phyloP scores from a whole-genome alignment of 2,797 vertebrate genomes.

The Anguilla anguilla region DNA sequence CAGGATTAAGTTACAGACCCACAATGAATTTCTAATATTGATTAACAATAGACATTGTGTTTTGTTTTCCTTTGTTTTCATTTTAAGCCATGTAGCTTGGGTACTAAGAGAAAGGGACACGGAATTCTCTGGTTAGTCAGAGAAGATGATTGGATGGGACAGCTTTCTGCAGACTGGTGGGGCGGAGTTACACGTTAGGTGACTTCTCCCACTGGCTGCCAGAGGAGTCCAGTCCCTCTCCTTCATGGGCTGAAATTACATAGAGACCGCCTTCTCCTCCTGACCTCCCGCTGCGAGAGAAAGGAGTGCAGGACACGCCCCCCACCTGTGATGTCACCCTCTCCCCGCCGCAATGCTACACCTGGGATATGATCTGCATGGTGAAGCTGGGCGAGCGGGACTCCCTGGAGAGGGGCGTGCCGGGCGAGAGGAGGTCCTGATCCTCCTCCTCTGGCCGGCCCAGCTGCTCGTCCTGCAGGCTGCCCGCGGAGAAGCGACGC shows the following conservation, averaged over 20 bases:
- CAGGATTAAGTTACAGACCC: slow-evolving; percentile 55
- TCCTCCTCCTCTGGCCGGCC: slow-evolving; percentile 82
- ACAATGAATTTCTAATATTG: slow-evolving; percentile 11
- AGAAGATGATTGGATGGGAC: slow-evolving; percentile 49
- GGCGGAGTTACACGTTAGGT: slow-evolving; percentile 33
- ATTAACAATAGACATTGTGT: not conserved
- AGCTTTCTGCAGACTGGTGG: slow-evolving; percentile 26
- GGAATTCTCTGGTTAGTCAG: slow-evolving; percentile 68
- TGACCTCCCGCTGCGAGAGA: slow-evolving; percentile 8
- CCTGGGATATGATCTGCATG: slow-evolving; percentile 99
- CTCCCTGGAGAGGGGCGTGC: slow-evolving; percentile 90
- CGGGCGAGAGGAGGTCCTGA: slow-evolving; percentile 86
- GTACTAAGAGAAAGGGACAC: slow-evolving; percentile 36
- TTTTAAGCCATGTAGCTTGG: slow-evolving; percentile 33
- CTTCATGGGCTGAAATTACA: slow-evolving; percentile 19
- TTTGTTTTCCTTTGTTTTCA: slow-evolving; percentile 44
- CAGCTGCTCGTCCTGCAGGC: slow-evolving; percentile 91
- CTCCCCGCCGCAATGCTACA: slow-evolving; percentile 67
- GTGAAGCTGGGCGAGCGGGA: slow-evolving; percentile 98
- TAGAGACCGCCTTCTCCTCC: not conserved
- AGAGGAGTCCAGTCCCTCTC: slow-evolving; percentile 17
- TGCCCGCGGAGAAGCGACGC: slow-evolving; percentile 90
- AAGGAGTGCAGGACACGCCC: not conserved
- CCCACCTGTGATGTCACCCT: slow-evolving; percentile 5
- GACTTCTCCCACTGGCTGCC: not conserved